Base-by-base conservation (phyloP, 1,140 invertebrate species). In the Tetraneura akinire region DNA sequence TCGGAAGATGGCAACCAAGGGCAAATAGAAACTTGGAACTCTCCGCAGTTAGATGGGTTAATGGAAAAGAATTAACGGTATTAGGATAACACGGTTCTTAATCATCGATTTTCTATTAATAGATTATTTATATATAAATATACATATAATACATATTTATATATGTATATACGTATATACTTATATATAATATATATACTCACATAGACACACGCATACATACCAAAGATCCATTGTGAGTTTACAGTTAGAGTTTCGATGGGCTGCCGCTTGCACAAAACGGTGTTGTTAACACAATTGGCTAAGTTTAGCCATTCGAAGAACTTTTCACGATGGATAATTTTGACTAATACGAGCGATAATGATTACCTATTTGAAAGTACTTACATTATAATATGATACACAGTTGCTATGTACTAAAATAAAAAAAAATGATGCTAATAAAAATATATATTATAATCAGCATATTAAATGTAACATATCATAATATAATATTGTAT, bases 61-160 rank as follows among this genome's bases (percentile, higher is more conserved):
- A 21, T 47, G 21, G 66, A 47, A 68, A 68, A 68, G 37, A 68
- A 47, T 23, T 47, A 68, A 68, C 21, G 66, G 23, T 37, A 51
- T 51, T 53, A 73, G 26, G 70, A 73, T 73, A 57, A 68, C 66
- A 26, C 23, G 21, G 42, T 45, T 68, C 37, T 47, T 73, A 21
- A 23, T 73, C 49, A 73, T 53, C n/a, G 70, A 73, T 76, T 60
- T 76, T 14, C n/a, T 57, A 76, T 76, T 76, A 76, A 55, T 76
- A 21, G 51, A 21, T 76, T 76, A n/a, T n/a, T n/a, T n/a, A n/a
- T n/a, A n/a, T n/a, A n/a, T n/a, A 57, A 21, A n/a, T n/a, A 55
- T 13, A 16, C 49, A 42, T 37, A 68, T 37, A 66, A 66, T 42
- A 11, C 21, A 29, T 71, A 71, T 45, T 29, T 13, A 71, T n/a